These are phyloP conservation scores for Lapara coniferarum DNA, from an alignment of 2,888 invertebrate genomes.

Conservation along the genomic window DNA sequence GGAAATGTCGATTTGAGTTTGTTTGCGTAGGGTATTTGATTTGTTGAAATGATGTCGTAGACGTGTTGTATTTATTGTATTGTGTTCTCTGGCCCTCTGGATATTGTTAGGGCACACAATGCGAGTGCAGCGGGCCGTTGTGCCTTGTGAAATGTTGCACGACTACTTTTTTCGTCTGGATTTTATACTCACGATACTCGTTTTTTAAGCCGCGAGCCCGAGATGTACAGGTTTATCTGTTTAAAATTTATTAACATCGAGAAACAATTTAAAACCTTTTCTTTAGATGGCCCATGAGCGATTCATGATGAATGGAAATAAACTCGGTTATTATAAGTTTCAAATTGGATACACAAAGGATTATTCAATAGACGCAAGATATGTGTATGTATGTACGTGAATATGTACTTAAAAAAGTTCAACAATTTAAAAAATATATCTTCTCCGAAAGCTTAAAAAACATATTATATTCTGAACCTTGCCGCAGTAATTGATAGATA, in stretches of 20 bases:
- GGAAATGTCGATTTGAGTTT: slow-evolving; percentile 70
- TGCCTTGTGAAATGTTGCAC: slow-evolving; percentile 83
- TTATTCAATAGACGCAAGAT: background rate
- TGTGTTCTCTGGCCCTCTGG: slow-evolving; percentile 68
- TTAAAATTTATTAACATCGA: slow-evolving; percentile 84
- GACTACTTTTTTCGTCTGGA: slow-evolving; percentile 84
- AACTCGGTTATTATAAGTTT: slow-evolving; percentile 33
- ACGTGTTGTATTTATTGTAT: slow-evolving; percentile 74
- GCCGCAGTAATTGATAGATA: too few species aligned
- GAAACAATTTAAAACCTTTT: slow-evolving; percentile 82
- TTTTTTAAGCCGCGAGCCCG: slow-evolving; percentile 81
- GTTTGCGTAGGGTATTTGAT: slow-evolving; percentile 74
- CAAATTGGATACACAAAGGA: slow-evolving; percentile 18
- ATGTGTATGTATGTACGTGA: background rate
- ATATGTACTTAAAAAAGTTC: background rate
- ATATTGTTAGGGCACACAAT: slow-evolving; percentile 82
- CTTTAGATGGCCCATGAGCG: slow-evolving; percentile 73
- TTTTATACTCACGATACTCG: slow-evolving; percentile 80
- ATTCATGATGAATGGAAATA: slow-evolving; percentile 76
- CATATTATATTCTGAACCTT: background rate
- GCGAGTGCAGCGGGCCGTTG: slow-evolving; percentile 80
- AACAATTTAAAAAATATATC: too few species aligned
- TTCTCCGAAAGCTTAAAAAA: background rate
- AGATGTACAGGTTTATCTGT: slow-evolving; percentile 84
- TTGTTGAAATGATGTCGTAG: slow-evolving; percentile 74